phyloP scores from a whole-genome alignment of 1,140 invertebrate genomes.

The Dinothrombium tinctorium region DNA sequence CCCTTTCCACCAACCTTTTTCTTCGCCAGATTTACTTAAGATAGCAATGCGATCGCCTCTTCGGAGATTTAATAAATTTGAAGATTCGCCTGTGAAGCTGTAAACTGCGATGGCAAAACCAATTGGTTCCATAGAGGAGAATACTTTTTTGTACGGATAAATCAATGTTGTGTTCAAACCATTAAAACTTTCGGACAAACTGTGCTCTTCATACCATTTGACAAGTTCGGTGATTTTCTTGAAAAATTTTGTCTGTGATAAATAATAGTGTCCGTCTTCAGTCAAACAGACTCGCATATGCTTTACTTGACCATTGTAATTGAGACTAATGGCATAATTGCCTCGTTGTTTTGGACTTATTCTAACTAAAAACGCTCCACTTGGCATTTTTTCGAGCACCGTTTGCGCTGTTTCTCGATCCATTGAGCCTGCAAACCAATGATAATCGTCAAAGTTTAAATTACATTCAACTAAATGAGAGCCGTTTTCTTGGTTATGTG shows the following conservation, averaged over 20 bases:
- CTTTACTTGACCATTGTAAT: conserved; percentile 47
- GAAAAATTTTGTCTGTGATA: conserved; percentile 73
- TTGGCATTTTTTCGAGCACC: conserved; percentile 44
- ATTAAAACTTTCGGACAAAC: conserved; percentile 62
- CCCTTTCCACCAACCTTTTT: conserved; percentile 59
- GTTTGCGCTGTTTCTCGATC: conserved; percentile 44
- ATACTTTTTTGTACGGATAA: conserved; percentile 21
- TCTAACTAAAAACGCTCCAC: conserved; percentile 68
- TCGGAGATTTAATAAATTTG: conserved; percentile 49
- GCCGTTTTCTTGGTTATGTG: conserved; percentile 28
- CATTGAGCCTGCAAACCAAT: conserved; percentile 19
- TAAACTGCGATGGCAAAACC: conserved; percentile 22
- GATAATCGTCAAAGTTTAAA: conserved; percentile 19
- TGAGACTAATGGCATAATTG: conserved; percentile 58
- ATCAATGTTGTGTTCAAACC: conserved; percentile 22
- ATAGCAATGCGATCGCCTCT: conserved; percentile 52
- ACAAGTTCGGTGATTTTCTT: conserved; percentile 64
- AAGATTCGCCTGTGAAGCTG: conserved; percentile 25
- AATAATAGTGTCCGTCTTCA: conserved; percentile 36
- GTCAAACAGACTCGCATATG: conserved; percentile 58
- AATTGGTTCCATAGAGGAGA: conserved; percentile 6
- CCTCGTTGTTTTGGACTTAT: conserved; percentile 34
- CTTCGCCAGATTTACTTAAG: conserved; percentile 45
- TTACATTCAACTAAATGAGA: conserved; percentile 32
- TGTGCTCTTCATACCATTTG: conserved; percentile 63